Evolutionary conservation across 1,140 invertebrate genomes (phyloP).

Genomic region (Hylaeus volcanicus): DNA sequence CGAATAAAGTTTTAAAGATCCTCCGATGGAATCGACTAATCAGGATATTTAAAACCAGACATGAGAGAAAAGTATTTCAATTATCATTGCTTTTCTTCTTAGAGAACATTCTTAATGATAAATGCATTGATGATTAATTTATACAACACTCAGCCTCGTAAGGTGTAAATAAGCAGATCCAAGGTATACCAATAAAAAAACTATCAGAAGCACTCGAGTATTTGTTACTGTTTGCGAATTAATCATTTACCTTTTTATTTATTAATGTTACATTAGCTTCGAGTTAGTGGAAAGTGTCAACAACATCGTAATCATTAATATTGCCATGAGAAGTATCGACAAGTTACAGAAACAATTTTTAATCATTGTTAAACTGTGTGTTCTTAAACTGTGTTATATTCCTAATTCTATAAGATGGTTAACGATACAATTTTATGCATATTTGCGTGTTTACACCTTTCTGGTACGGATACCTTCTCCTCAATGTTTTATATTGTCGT

Average conservation of each 20-base stretch:
- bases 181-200: background rate
- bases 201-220: background rate
- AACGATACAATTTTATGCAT: background rate
- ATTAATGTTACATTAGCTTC: background rate
- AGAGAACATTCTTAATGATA: constrained; percentile 45
- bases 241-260: background rate
- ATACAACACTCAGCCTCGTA: background rate
- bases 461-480: background rate
- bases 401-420: background rate
- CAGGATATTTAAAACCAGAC: background rate
- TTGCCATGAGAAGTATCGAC: too few species aligned
- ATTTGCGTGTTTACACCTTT: background rate
- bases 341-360: background rate
- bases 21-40: background rate
- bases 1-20: background rate
- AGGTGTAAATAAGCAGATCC: constrained; percentile 10
- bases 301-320: too few species aligned
- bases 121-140: constrained; percentile 5
- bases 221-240: background rate
- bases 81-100: constrained; percentile 37
- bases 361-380: too few species aligned
- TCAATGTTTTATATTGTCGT: constrained; percentile 1
- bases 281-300: background rate
- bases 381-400: background rate
- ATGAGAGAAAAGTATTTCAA: constrained; percentile 43